A percentile compares a stretch with the other conserved stretches of the same genome.
These are phyloP conservation scores for Galemys pyrenaicus DNA, from an alignment of 2,113 vertebrate species.

Conservation along the genomic window DNA sequence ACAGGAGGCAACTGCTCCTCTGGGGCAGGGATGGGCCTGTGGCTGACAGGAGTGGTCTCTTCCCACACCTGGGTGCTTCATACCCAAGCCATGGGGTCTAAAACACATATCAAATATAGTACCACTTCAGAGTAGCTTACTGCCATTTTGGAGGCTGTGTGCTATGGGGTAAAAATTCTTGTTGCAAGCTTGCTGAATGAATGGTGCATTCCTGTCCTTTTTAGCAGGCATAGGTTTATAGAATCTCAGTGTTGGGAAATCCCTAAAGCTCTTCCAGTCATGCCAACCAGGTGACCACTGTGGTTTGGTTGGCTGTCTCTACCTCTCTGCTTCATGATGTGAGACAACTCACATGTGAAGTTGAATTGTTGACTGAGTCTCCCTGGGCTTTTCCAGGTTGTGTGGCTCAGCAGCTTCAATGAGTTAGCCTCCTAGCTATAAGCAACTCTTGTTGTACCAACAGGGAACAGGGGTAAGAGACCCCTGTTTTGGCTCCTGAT, in stretches of 20 bases:
- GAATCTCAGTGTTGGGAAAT: neutral
- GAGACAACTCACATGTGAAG: neutral
- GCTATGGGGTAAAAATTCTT: neutral
- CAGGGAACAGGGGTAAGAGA: neutral
- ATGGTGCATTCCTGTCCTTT: neutral
- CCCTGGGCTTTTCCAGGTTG: neutral
- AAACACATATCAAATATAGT: neutral
- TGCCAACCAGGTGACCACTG: neutral
- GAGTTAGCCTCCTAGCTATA: neutral
- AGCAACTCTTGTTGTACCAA: neutral
- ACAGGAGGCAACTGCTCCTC: neutral
- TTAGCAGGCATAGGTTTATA: neutral
- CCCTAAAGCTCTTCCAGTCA: neutral
- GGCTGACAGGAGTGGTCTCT: neutral
- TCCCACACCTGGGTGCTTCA: slow-evolving; percentile 50
- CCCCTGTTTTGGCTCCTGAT: neutral
- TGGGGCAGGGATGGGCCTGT: neutral
- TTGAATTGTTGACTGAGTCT: neutral
- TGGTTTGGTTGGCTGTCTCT: neutral
- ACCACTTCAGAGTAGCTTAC: neutral
- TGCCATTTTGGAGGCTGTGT: slow-evolving; percentile 17
- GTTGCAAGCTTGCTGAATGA: neutral
- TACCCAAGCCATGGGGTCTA: neutral
- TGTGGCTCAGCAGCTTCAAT: too few species aligned
- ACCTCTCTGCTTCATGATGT: neutral